phyloP scores from a whole-genome alignment of 35 echinoderm and acorn worm species.

The Diadema setosum region DNA sequence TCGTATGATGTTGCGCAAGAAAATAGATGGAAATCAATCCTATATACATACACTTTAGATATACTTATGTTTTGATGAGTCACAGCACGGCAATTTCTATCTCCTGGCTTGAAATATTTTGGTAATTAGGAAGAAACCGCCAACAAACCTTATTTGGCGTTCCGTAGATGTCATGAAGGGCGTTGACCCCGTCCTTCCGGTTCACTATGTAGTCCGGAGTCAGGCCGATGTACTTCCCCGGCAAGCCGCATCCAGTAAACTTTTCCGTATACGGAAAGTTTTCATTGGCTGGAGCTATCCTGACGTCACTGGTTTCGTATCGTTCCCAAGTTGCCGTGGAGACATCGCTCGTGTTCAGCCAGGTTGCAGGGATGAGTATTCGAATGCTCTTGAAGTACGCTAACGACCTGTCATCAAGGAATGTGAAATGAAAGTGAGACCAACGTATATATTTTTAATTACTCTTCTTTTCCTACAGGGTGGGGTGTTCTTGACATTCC shows the following conservation, averaged over 20 bases:
- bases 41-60: too few species aligned
- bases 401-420: slow-evolving; percentile 24
- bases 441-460: too few species aligned
- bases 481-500: too few species aligned
- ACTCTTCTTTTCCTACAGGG: too few species aligned
- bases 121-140: too few species aligned
- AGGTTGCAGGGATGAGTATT: slow-evolving; percentile 78
- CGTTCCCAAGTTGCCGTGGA: slow-evolving; percentile 41
- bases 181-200: not conserved
- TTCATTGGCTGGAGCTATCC: slow-evolving; percentile 55
- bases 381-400: slow-evolving; percentile 82
- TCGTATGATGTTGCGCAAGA: too few species aligned
- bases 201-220: slow-evolving; percentile 65
- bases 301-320: slow-evolving; percentile 87
- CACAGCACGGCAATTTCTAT: too few species aligned
- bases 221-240: slow-evolving; percentile 68
- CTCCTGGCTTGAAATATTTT: too few species aligned
- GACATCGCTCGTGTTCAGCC: slow-evolving; percentile 15
- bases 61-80: too few species aligned
- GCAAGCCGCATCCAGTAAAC: slow-evolving; percentile 69
- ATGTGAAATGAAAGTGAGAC: too few species aligned
- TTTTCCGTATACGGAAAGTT: slow-evolving; percentile 81
- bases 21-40: too few species aligned
- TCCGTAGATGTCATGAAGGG: not conserved
- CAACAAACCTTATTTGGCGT: not conserved